Base-by-base conservation (phyloP, 1,140 invertebrate species). In the Macrotrachela quadricornifera region DNA sequence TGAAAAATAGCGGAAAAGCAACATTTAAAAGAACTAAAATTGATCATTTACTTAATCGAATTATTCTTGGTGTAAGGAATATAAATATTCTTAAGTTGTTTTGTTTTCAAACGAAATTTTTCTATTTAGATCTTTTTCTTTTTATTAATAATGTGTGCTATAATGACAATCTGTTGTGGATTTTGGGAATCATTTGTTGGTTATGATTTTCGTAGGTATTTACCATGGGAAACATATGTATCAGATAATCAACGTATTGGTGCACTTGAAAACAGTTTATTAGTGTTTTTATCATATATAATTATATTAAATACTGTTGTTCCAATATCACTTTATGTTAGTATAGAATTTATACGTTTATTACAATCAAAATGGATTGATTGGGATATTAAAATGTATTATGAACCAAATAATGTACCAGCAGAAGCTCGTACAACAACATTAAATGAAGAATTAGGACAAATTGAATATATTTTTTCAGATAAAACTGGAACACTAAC, bases 391-490 rank as follows among this genome's bases (percentile, higher is more conserved):
- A 71, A 94, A 69, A 96, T 99, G 72, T 73, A 71, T 82, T 90
- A 85, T 64, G 81, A 80, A 54, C 81, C 80, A 60, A 81, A 78
- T 50, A 82, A 87, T 59, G 15, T 46, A 4, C 79, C 85, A 56
- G 91, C 92, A 40, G 86, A 87, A 73, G 90, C 91, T 46, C 75
- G 91, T 59, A 97, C 92, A 16, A 97, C 92, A 1, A 95, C 91
- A 36, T 73, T 99, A 16, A 97, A 99, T 68, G 92, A 99, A 71
- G 92, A 97, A 72, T 76, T 97, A 54, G 91, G 87, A 63, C 91
- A 95, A 74, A 95, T 99, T 61, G 86, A 99, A 68, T 99, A 99
- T 72, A 85, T 99, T 63, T 99, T 99, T 72, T 94, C 88, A n/a
- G 94, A 99, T 69, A 99, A 99, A 74, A 99, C 92, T 44, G 92